These are phyloP conservation scores for Zoanthus gigantus DNA, from an alignment of 92 coral and sea anemone species.

Conservation along the genomic window DNA sequence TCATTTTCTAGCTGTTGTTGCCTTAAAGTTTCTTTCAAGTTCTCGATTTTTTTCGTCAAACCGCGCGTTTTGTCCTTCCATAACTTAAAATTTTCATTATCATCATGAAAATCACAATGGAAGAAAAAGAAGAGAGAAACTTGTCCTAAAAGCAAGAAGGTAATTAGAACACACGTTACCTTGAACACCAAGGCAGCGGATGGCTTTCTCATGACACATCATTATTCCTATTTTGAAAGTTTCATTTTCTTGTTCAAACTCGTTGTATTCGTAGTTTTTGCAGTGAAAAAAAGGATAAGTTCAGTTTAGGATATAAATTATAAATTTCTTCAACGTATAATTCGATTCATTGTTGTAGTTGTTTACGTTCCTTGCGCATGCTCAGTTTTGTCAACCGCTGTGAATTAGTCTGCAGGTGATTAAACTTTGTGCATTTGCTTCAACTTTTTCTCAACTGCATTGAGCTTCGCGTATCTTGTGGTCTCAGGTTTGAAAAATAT, in stretches of 20 bases:
- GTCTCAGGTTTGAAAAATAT: not conserved
- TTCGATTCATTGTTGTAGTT: not conserved
- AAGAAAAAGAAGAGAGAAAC: conserved; percentile 73
- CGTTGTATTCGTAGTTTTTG: not conserved
- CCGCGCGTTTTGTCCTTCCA: not conserved
- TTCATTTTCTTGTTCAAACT: conserved; percentile 2
- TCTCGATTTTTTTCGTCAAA: conserved; percentile 1
- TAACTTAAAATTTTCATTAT: not conserved
- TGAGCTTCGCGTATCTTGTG: not conserved
- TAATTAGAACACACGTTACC: conserved; percentile 81
- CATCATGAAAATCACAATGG: conserved; percentile 64
- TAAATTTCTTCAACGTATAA: conserved; percentile 36
- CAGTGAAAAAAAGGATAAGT: not conserved
- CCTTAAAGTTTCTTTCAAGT: not conserved
- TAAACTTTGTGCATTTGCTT: not conserved
- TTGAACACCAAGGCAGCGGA: conserved; percentile 75
- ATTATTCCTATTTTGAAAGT: not conserved
- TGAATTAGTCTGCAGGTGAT: not conserved
- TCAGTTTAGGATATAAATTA: conserved; percentile 16
- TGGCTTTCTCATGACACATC: conserved; percentile 79
- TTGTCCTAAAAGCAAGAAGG: conserved; percentile 77
- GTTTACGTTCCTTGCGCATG: conserved; percentile 41
- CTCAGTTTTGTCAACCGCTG: conserved; percentile 21
- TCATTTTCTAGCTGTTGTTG: conserved; percentile 42
- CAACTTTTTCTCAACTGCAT: not conserved